phyloP scores from a whole-genome alignment of 2,113 vertebrate genomes.

The Recurvirostra avosetta region DNA sequence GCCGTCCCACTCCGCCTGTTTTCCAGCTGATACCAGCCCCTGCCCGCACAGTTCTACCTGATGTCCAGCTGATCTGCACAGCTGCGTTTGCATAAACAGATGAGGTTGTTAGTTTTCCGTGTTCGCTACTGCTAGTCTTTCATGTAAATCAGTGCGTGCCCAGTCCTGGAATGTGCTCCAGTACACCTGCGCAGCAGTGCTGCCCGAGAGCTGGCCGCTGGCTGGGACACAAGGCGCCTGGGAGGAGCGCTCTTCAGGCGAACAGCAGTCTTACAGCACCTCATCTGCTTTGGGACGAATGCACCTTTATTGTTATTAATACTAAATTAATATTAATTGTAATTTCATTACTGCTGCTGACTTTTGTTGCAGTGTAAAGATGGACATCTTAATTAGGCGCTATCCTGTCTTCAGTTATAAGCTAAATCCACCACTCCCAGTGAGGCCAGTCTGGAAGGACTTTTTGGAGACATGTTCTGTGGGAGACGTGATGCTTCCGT shows the following conservation, averaged over 20 bases:
- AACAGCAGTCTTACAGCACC: neutral
- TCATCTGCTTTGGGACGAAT: neutral
- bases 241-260: neutral
- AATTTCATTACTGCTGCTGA: neutral
- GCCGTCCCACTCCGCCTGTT: neutral
- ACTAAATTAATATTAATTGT: neutral
- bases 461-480: neutral
- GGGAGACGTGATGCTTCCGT: neutral
- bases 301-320: neutral
- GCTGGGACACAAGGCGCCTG: fast-evolving
- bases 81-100: neutral
- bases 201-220: fast-evolving
- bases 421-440: fast-evolving
- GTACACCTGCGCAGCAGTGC: fast-evolving
- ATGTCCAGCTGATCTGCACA: neutral
- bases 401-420: neutral
- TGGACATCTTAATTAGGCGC: neutral
- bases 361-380: neutral
- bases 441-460: neutral
- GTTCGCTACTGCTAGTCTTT: neutral
- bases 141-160: neutral
- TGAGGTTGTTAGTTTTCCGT: neutral
- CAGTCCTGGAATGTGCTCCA: neutral
- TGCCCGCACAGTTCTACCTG: neutral
- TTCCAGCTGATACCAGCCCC: neutral